These are phyloP conservation scores for Hepsetus odoe DNA, from an alignment of 2,113 vertebrate genomes.

Conservation along the genomic window DNA sequence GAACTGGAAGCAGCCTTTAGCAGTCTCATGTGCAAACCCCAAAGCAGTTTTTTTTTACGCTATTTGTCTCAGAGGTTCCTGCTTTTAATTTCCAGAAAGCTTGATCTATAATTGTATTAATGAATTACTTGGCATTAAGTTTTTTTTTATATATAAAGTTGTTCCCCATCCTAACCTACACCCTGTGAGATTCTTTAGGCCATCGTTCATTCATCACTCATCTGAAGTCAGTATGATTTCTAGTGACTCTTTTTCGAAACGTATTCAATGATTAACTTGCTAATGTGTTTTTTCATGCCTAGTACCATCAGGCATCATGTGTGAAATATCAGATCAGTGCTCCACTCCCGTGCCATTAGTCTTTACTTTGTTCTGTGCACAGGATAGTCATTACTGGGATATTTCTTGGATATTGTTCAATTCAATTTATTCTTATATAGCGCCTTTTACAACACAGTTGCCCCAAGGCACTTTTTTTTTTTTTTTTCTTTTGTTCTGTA, in stretches of 20 bases:
- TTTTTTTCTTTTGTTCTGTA: background rate
- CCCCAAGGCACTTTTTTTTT: background rate
- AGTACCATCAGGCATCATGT: background rate
- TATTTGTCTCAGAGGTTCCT: background rate
- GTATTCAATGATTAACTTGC: background rate
- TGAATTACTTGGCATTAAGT: no score
- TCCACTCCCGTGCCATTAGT: background rate
- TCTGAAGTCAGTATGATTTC: no score
- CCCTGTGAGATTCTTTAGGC: no score
- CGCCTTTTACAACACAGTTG: no score
- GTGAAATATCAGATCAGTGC: background rate
- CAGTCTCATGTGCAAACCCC: no score
- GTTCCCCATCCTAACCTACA: no score
- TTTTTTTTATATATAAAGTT: no score
- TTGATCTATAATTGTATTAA: no score
- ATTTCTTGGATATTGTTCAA: background rate
- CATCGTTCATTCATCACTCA: no score
- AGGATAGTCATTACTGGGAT: background rate
- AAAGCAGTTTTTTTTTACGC: background rate
- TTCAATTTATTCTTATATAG: no score
- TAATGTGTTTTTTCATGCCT: background rate
- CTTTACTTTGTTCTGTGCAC: background rate
- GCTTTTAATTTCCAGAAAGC: background rate
- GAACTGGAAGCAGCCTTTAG: no score
- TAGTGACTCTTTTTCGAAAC: background rate